Conservation (phyloP, 2,797 vertebrate genomes). For the Varecia variegata region DNA sequence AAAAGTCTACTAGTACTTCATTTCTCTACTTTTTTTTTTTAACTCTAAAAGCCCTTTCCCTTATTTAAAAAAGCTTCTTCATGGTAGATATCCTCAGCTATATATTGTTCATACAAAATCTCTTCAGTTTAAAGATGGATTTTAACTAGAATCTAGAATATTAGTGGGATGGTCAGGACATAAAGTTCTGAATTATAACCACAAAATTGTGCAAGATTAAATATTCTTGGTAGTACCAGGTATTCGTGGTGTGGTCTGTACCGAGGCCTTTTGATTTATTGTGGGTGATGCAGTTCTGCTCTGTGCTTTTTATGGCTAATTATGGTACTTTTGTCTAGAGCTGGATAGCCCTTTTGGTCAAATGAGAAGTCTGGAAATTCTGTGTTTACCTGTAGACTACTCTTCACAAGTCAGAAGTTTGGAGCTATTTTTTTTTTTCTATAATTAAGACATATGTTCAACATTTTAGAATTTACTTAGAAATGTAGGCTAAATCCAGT, state of each 20-base stretch:
- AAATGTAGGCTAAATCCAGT: conserved; percentile 27
- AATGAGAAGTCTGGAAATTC: conserved; percentile 37
- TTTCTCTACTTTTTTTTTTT: conserved; percentile 10
- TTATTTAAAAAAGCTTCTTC: conserved; percentile 33
- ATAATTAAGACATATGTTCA: conserved; percentile 52
- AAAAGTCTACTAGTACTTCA: not conserved
- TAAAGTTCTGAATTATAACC: conserved; percentile 19
- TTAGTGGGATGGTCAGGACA: not conserved
- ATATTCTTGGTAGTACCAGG: conserved; percentile 15
- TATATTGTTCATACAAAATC: not conserved
- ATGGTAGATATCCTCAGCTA: not conserved
- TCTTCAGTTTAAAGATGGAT: conserved; percentile 14
- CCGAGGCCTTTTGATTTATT: conserved; percentile 33
- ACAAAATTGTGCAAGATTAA: conserved; percentile 13
- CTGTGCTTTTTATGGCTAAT: conserved; percentile 24
- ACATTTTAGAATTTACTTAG: conserved; percentile 51
- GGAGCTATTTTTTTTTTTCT: conserved; percentile 50
- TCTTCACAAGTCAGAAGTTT: not conserved
- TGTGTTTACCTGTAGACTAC: not conserved
- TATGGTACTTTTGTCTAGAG: not conserved
- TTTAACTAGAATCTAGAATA: not conserved
- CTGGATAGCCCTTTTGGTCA: conserved; percentile 18
- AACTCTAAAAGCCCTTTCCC: not conserved
- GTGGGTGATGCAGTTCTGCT: not conserved
- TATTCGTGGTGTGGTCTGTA: not conserved